A percentile compares a stretch with the other conserved stretches of the same genome.
Evolutionary conservation across 1,140 invertebrate genomes (phyloP).

Genomic region (Drosophila takahashii): DNA sequence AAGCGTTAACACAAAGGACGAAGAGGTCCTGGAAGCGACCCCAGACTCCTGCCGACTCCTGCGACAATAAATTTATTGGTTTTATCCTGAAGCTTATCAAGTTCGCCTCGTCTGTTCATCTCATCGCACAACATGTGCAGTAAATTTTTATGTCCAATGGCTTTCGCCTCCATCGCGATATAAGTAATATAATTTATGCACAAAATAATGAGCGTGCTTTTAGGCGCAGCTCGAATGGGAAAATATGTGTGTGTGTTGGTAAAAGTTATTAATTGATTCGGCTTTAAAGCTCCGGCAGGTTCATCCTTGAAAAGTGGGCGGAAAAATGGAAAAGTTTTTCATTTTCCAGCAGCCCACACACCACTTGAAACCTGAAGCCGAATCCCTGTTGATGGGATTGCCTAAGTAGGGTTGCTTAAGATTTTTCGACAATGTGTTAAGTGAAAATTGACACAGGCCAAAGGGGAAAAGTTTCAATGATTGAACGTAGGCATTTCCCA

Average conservation of each 20-base stretch:
- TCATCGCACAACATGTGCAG: slow-evolving; percentile 43
- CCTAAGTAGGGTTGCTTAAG: slow-evolving; percentile 60
- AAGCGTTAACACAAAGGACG: slow-evolving; percentile 60
- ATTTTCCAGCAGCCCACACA: background rate
- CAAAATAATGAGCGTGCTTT: slow-evolving; percentile 63
- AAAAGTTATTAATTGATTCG: slow-evolving; percentile 73
- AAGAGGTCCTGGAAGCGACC: slow-evolving; percentile 11
- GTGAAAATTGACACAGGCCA: slow-evolving; percentile 66
- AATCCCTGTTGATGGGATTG: slow-evolving; percentile 19
- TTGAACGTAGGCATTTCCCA: slow-evolving; percentile 63
- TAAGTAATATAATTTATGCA: slow-evolving; percentile 65
- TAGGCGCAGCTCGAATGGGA: slow-evolving; percentile 34
- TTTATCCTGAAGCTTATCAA: slow-evolving; percentile 73
- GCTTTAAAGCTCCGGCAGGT: slow-evolving; percentile 46
- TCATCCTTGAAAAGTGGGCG: slow-evolving; percentile 49
- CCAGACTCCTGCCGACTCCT: slow-evolving; percentile 25
- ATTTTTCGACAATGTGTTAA: slow-evolving; percentile 71
- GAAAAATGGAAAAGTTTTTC: slow-evolving; percentile 51
- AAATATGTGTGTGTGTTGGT: slow-evolving; percentile 5
- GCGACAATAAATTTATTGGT: slow-evolving; percentile 80
- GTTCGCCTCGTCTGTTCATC: slow-evolving; percentile 44
- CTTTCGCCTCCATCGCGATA: slow-evolving; percentile 33
- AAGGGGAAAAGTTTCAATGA: slow-evolving; percentile 58
- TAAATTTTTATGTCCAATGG: slow-evolving; percentile 63
- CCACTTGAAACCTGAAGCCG: slow-evolving; percentile 40